Percentiles rank a stretch among this genome's conserved stretches.
phyloP scores from a whole-genome alignment of 2,888 invertebrate species.

The Tipula lateralis region DNA sequence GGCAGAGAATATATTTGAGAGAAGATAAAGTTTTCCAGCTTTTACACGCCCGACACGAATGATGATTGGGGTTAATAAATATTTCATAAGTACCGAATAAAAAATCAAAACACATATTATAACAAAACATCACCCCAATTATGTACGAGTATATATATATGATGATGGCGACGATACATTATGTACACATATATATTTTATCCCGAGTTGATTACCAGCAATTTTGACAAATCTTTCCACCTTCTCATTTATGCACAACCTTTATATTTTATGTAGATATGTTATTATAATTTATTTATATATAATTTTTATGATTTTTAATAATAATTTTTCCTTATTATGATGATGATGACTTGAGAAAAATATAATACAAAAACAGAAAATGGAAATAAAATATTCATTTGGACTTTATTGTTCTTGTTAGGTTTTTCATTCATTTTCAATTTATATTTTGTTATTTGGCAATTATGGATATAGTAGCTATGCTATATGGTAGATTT shows the following conservation, averaged over 20 bases:
- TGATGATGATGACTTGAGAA: neutral
- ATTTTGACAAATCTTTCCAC: neutral
- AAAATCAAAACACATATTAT: neutral
- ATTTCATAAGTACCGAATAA: neutral
- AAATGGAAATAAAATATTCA: neutral
- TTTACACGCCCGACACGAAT: neutral
- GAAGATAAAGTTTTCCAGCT: neutral
- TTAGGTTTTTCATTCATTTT: neutral
- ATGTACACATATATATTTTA: neutral
- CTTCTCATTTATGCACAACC: neutral
- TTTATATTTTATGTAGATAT: neutral
- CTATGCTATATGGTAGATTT: neutral
- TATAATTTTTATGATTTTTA: neutral
- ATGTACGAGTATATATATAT: neutral
- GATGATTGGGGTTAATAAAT: neutral
- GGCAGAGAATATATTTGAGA: neutral
- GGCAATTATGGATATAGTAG: neutral
- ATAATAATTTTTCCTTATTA: neutral
- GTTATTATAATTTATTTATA: neutral
- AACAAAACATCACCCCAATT: neutral
- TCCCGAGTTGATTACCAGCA: neutral
- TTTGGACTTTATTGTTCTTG: neutral
- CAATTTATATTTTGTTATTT: neutral
- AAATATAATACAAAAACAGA: neutral
- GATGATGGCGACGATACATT: neutral